Base-by-base conservation (phyloP, 1,140 invertebrate genomes). In the Pogonus chalceus region DNA sequence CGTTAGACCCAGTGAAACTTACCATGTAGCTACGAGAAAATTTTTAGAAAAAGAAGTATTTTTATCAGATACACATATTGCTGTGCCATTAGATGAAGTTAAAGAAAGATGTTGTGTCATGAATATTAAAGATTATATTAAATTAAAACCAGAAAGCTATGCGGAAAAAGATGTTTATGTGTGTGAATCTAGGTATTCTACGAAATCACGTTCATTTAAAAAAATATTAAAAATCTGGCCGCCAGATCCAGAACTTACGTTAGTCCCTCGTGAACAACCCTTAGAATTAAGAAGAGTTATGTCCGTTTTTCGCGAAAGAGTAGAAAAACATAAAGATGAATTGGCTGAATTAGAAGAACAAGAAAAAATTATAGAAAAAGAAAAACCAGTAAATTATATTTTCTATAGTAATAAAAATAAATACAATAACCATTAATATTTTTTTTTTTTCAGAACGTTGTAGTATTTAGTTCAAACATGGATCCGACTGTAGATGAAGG, bases 1-100 rank as follows among this genome's bases (percentile, higher is more conserved):
- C 67, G 88, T 84, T 62, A 72, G 89, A 66, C 80, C 68, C 47
- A 65, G 64, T 64, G 95, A 99, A 73, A 99, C 96, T 0, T 98
- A 89, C 73, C 96, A 98, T 72, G 79, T 96, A 2, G 86, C 92
- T 3, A 94, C 91, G 1, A 79, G 95, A 60, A 96, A 94, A 73
- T 99, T 99, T 71, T 75, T 96, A 0, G 89, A 96, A 62, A 89
- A 96, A 70, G 95, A 98, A 72, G 86, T 98, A 12, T 98, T 99
- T 67, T 92, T 96, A 71, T 96, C 90, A 56, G 92, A 96, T 59
- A 80, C 86, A 55, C 84, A 88, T 62, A 80, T 89, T 58, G 87
- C 86, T 2, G 79, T 92, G 16, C 85, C 90, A 0, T 73, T 98
- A 58, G 85, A 86, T 56, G 88, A 94, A 66, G 84, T 99, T 20